phyloP scores from a whole-genome alignment of 2,888 invertebrate species.

The Panorpa germanica region DNA sequence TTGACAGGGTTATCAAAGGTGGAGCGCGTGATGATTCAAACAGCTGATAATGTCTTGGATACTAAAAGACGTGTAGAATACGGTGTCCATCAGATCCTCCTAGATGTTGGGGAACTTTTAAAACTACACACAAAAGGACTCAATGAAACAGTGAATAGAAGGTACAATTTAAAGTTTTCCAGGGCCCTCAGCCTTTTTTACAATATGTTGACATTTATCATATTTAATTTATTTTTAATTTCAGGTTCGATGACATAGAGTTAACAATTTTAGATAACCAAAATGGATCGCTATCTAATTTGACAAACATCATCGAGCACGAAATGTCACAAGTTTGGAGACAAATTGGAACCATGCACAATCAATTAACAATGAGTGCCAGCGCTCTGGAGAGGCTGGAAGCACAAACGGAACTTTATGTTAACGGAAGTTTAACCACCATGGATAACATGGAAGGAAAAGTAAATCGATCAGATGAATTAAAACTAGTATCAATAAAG shows the following conservation, averaged over 20 bases:
- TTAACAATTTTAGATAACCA: slow-evolving; percentile 51
- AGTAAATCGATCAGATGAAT: slow-evolving; percentile 21
- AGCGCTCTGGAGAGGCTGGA: slow-evolving; percentile 51
- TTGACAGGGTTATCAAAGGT: slow-evolving; percentile 44
- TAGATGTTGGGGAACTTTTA: slow-evolving; percentile 52
- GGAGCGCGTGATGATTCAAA: slow-evolving; percentile 61
- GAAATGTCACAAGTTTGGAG: slow-evolving; percentile 78
- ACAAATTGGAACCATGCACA: slow-evolving; percentile 77
- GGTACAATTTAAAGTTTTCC: slow-evolving; percentile 21
- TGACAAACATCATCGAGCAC: slow-evolving; percentile 56
- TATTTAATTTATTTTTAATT: slow-evolving; percentile 9
- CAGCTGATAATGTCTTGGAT: slow-evolving; percentile 67
- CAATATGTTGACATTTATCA: background rate
- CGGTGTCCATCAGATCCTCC: slow-evolving; percentile 61
- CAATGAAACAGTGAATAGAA: slow-evolving; percentile 42
- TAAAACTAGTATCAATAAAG: slow-evolving; percentile 1
- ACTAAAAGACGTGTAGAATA: slow-evolving; percentile 72
- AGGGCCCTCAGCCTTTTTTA: slow-evolving; percentile 2
- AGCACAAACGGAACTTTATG: slow-evolving; percentile 58
- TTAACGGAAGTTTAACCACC: slow-evolving; percentile 55
- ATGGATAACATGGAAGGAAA: slow-evolving; percentile 66
- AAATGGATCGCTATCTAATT: slow-evolving; percentile 46
- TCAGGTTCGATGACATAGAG: slow-evolving; percentile 49
- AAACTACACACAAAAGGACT: slow-evolving; percentile 42
- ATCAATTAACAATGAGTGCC: slow-evolving; percentile 59